Evolutionary conservation across 2,797 vertebrate genomes (phyloP), one percentile per base, ranked within the genome.

Genomic region (Podarcis lilfordi): DNA sequence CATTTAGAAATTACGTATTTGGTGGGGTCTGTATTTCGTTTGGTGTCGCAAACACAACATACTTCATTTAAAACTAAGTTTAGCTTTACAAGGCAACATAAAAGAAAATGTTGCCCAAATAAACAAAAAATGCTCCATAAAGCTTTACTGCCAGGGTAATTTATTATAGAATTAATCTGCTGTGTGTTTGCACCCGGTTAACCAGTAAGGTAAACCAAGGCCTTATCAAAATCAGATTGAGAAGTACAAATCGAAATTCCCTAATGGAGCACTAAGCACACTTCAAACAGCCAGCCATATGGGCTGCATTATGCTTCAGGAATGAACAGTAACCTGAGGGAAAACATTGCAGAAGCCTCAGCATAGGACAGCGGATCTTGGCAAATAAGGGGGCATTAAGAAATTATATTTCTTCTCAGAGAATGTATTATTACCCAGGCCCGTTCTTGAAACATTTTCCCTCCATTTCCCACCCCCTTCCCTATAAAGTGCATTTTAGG

Each of bases 271-370:
- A 95, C 95, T 96, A 96, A 97, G 95, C 93, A 78, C 95, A 97
- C 97, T 97, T 97, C 96, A 97, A 98, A 98, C 96, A 95, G 91
- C 68, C 91, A 92, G 89, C 91, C 97, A 97, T 97, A 97, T 97
- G 97, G 97, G 97, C 90, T 96, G 89, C 94, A 95, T 98, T 97
- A 98, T 88, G 91, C 89, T 88, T 94, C 92, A 89, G 91, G 95
- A 96, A 94, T 93, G 91, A 95, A 82, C 92, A 90, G 80, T 95
- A 95, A 94, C 92, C 90, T 90, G 29, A 93, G 3, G 88, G 61
- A 95, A 92, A 84, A 81, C 88, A 90, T 80, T 90, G 75, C 89
- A 77, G 88, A 89, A 87, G 91, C 90, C 91, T 94, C 91, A 90
- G 84, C 89, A 90, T 85, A 91, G 94, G 88, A 92, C 92, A 94